Evolutionary conservation across 2,113 vertebrate genomes (phyloP), one percentile per base, ranked within the genome.

Genomic region (Cyprinodon tularosa): DNA sequence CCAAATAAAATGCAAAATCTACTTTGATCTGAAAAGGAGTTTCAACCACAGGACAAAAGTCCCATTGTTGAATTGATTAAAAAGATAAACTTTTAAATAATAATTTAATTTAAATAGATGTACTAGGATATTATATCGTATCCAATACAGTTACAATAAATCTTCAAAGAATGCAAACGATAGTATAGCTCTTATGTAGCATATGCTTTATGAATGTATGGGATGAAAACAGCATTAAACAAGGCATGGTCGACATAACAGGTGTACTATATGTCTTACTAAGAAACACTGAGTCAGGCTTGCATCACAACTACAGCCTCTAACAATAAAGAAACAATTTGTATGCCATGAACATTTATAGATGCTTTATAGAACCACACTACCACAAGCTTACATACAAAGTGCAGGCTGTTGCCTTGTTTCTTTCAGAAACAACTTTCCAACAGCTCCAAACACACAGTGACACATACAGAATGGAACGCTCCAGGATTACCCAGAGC

Each of bases 401-500:
- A 66, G 15, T 63, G 44, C 37, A 3, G 40, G 57, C 66, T 42
- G 60, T 75, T 72, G 22, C 62, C 59, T 10, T 17, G 67, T 63
- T 69, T 68, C 65, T 60, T 29, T 50, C 12, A 69, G 40, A 40
- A 45, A 40, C 72, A 76, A 78, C 70, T 84, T 72, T 74, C 68
- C 22, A 17, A 80, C 82, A 85, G 83, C 86, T 86, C 73, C 37
- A 66, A 4, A 42, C 66, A 40, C 68, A 59, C 40, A 75, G 81
- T 85, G 81, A 88, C 70, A 67, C 61, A 75, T 67, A 71, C 66
- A 77, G 65, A 84, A 80, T 78, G 87, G 84, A 90, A 88, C 62
- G 70, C 77, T 74, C 75, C 86, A 66, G 77, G 89, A 90, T 90
- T 90, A 86, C 86, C 66, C 65, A 81, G 66, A 82, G 75, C 73